Evolutionary conservation across 2,113 vertebrate species (phyloP), one percentile per base, ranked within the genome.

Genomic region (Neotoma lepida): DNA sequence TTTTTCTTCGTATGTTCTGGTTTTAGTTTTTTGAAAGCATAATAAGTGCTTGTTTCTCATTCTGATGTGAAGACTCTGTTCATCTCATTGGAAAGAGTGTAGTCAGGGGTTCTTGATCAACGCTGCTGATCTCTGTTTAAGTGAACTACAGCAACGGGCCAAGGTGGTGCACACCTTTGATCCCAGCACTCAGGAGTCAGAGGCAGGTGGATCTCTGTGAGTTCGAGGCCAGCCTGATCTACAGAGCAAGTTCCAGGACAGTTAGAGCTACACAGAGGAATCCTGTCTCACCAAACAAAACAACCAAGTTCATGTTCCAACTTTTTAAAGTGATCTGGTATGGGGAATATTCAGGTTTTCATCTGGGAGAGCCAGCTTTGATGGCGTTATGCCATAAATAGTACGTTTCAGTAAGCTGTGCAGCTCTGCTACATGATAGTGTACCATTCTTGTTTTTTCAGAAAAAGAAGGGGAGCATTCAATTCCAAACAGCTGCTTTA

Each of bases 401-500:
- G 88, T 86, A 17, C 20, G 86, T 41, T 30, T 90, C 22, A 56
- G 63, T 93, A 49, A 88, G 22, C 6, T n/a, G 90, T 94, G 51
- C 28, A 44, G 33, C 81, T 18, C 73, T 85, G 20, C 33, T 26
- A 82, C 20, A 30, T 96, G 84, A 78, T 92, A 94, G 54, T 89
- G 88, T 91, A n/a, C 89, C 58, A 76, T 96, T 95, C 0, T 98
- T 98, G 28, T 96, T 46, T 96, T 94, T 98, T 98, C 92, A 99
- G 99, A 98, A 99, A 99, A 98, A 99, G 99, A 98, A 99, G 99
- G 98, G 99, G 99, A 98, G 99, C 99, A 96, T 99, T 99, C 98
- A 99, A 99, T 99, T 99, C 99, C 98, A 99, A 99, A 98, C 99
- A 99, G 99, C 99, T 99, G 98, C 99, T 99, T 98, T 99, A 99